A percentile compares a stretch with the other conserved stretches of the same genome.
phyloP scores from a whole-genome alignment of 2,888 invertebrate species.

The Eupithecia pulchellata region DNA sequence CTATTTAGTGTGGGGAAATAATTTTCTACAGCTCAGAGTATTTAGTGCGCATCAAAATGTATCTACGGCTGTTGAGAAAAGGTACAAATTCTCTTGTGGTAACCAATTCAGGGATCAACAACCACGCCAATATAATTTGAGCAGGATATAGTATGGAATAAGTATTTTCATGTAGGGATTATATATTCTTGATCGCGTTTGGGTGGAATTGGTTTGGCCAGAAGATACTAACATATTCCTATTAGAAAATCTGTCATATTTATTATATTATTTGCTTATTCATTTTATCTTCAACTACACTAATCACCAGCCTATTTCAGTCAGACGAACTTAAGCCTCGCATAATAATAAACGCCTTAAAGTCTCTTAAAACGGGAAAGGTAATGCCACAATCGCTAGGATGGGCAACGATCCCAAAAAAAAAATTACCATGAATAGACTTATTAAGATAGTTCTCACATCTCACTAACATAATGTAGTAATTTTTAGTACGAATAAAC shows the following conservation, averaged over 20 bases:
- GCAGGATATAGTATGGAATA: background rate
- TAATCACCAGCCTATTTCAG: background rate
- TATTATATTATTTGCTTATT: background rate
- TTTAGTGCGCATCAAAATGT: background rate
- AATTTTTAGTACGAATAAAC: background rate
- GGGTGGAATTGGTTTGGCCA: background rate
- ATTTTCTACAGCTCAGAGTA: background rate
- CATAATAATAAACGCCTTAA: background rate
- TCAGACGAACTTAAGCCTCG: background rate
- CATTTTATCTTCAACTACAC: background rate
- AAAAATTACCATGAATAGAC: too few species aligned
- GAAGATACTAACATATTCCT: background rate
- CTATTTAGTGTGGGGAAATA: background rate
- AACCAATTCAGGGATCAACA: background rate
- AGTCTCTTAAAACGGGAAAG: too few species aligned
- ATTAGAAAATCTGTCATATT: background rate
- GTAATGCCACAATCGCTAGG: background rate
- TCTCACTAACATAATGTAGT: too few species aligned
- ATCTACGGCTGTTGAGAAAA: background rate
- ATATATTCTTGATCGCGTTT: background rate
- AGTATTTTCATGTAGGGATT: background rate
- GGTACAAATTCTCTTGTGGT: background rate
- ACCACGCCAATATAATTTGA: background rate
- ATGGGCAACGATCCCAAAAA: background rate
- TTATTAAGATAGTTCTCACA: too few species aligned